Percentiles rank a stretch among this genome's conserved stretches.
phyloP scores from a whole-genome alignment of 2,113 vertebrate genomes.

The Pterocles burchelli region DNA sequence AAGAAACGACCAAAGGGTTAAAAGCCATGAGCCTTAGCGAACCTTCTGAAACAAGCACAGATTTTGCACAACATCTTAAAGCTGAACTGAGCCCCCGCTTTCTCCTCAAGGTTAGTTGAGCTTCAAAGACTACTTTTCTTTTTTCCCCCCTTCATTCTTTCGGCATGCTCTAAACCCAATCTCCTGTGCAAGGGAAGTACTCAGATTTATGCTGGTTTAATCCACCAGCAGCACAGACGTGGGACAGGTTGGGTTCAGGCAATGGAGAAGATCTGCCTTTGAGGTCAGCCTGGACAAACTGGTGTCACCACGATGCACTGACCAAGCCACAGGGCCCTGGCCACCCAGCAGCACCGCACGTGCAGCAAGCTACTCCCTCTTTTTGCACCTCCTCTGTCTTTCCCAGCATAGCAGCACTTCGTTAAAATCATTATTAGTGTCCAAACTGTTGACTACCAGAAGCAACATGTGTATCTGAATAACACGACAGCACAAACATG shows the following conservation, averaged over 20 bases:
- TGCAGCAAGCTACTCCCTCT: neutral
- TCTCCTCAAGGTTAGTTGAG: neutral
- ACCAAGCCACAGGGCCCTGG: neutral
- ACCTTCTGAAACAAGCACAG: neutral
- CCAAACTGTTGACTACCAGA: neutral
- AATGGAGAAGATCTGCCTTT: neutral
- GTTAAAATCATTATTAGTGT: neutral
- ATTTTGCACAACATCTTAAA: neutral
- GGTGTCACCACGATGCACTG: neutral
- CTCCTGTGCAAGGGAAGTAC: neutral
- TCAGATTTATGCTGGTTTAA: neutral
- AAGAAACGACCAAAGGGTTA: neutral
- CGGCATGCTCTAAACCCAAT: neutral
- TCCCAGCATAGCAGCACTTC: neutral
- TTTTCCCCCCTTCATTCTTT: neutral
- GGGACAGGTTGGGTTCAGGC: neutral
- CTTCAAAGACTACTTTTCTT: neutral
- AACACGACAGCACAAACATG: neutral
- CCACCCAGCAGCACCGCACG: neutral
- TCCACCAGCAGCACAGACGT: neutral
- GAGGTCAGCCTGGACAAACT: neutral
- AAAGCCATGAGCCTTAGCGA: neutral
- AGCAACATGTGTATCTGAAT: neutral
- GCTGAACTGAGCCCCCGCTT: neutral
- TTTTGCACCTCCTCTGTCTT: neutral